Base-by-base conservation (phyloP, 1,140 invertebrate genomes). In the Homarus americanus region DNA sequence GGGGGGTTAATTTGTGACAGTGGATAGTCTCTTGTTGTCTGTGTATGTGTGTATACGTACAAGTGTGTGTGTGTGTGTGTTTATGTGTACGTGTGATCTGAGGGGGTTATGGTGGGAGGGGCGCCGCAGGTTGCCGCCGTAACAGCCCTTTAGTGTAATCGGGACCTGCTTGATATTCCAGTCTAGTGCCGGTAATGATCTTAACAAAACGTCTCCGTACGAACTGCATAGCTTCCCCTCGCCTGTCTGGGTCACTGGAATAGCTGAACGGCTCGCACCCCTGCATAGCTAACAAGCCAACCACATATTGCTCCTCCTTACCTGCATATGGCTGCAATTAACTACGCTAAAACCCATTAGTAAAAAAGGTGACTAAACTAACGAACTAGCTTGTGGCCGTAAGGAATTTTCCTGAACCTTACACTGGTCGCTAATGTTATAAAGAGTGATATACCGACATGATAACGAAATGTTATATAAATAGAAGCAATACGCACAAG, bases 181-280 rank as follows among this genome's bases (percentile, higher is more conserved):
- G 40, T 15, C 63, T 44, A 82, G 36, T 36, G 66, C 63, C 41
- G 10, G 76, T 88, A 88, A 88, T 88, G 87, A 88, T 82, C 87
- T 88, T 88, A 82, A 88, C 87, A 88, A 88, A 88, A 88, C 87
- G 87, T 88, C 87, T 80, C n/a, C 76, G 87, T 88, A 78, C 12
- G 36, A 80, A 63, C 53, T 66, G 86, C 86, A 87, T 87, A 80
- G 86, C 73, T 78, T 32, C 53, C 41, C 17, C 78, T 76, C 84
- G n/a, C 36, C 40, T 44, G 40, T 38, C n/a, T 44, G 36, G 58
- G 76, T 73, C 87, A 41, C 76, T 76, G 49, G 72, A 49, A 76
- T 86, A 86, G 34, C 49, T 82, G 41, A 28, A n/a, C 32, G 28
- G 7, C 58, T 49, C 75, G 24, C 75, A 63, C 73, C 20, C 53